Percentiles rank a stretch among this genome's conserved stretches.
phyloP scores from a whole-genome alignment of 2,888 invertebrate species.

The Cataglyphis cursor region DNA sequence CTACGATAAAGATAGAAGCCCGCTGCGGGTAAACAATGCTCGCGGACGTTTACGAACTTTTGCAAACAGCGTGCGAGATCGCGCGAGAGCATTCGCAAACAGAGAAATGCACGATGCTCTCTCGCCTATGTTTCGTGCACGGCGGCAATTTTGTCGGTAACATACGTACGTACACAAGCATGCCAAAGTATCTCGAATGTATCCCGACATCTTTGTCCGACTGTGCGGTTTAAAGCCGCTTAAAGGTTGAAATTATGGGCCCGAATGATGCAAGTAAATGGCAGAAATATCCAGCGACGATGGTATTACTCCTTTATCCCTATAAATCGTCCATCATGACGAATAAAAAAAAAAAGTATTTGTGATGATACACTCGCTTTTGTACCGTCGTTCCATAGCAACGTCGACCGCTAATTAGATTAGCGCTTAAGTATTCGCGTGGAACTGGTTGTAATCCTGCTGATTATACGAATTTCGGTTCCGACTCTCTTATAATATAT shows the following conservation, averaged over 20 bases:
- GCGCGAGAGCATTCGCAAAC: slow-evolving; percentile 58
- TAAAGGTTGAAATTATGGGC: slow-evolving; percentile 9
- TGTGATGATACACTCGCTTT: slow-evolving; percentile 1
- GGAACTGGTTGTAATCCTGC: neutral
- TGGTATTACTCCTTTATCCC: slow-evolving; percentile 29
- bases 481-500: neutral
- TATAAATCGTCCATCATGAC: neutral
- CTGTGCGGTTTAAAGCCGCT: slow-evolving; percentile 39
- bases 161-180: neutral
- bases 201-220: slow-evolving; percentile 6
- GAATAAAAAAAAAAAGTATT: neutral
- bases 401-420: slow-evolving; percentile 34
- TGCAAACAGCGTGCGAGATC: slow-evolving; percentile 47
- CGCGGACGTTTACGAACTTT: slow-evolving; percentile 57
- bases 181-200: slow-evolving; percentile 16
- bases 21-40: slow-evolving; percentile 54
- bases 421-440: neutral
- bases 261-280: slow-evolving; percentile 9
- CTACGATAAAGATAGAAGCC: slow-evolving; percentile 58
- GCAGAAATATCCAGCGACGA: slow-evolving; percentile 13
- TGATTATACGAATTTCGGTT: neutral
- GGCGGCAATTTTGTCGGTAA: slow-evolving; percentile 32
- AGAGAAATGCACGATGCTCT: slow-evolving; percentile 24
- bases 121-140: neutral
- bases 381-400: neutral